A percentile compares a stretch with the other conserved stretches of the same genome.
phyloP scores from a whole-genome alignment of 2,888 invertebrate species.

The Agriopis marginaria region DNA sequence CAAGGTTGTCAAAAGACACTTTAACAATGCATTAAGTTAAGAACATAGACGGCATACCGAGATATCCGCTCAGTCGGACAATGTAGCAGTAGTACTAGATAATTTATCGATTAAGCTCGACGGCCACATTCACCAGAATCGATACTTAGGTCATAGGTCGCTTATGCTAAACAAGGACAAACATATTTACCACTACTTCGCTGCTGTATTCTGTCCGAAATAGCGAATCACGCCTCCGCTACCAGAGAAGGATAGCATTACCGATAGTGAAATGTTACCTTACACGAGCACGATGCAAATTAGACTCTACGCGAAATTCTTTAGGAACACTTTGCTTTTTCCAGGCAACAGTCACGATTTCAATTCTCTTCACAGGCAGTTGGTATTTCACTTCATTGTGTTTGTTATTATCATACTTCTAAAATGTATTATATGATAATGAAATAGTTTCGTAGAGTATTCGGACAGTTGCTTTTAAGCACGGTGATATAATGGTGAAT shows the following conservation, averaged over 20 bases:
- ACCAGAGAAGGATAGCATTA: slow-evolving; percentile 76
- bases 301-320: slow-evolving; percentile 58
- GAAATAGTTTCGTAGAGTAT: slow-evolving; percentile 65
- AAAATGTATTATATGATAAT: slow-evolving; percentile 63
- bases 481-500: slow-evolving; percentile 26
- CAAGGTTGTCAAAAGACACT: slow-evolving; percentile 1
- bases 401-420: slow-evolving; percentile 67
- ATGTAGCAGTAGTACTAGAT: slow-evolving; percentile 57
- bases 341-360: slow-evolving; percentile 68
- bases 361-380: slow-evolving; percentile 71
- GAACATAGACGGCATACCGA: slow-evolving; percentile 46
- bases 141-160: slow-evolving; percentile 84
- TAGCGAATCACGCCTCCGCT: slow-evolving; percentile 82
- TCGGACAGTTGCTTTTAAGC: slow-evolving; percentile 47
- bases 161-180: slow-evolving; percentile 75
- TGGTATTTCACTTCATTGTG: slow-evolving; percentile 77
- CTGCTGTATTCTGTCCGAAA: slow-evolving; percentile 72
- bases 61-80: slow-evolving; percentile 65
- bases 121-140: slow-evolving; percentile 79
- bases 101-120: slow-evolving; percentile 75
- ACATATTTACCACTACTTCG: slow-evolving; percentile 70
- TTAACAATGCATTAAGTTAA: slow-evolving; percentile 30
- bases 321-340: slow-evolving; percentile 63
- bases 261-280: slow-evolving; percentile 78
- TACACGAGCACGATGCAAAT: slow-evolving; percentile 66